A percentile compares a stretch with the other conserved stretches of the same genome.
These are phyloP conservation scores for Dynastes tityus DNA, from an alignment of 2,888 invertebrate genomes.

Conservation along the genomic window DNA sequence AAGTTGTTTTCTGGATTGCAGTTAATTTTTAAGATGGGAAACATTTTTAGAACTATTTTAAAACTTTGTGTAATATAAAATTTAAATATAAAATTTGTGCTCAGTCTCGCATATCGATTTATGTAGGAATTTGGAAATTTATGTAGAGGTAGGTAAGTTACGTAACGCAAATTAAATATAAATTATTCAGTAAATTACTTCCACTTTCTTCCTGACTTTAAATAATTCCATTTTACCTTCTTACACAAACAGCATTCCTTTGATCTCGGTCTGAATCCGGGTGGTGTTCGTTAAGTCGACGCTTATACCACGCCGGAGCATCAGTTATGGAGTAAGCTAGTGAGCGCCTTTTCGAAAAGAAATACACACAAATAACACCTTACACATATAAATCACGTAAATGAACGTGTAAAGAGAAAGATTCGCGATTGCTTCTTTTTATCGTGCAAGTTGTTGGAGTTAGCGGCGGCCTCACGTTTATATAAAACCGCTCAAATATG, in stretches of 20 bases:
- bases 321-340: not conserved
- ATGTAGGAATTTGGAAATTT: no score
- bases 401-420: slow-evolving; percentile 30
- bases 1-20: no score
- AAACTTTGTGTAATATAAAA: no score
- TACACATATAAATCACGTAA: slow-evolving; percentile 30
- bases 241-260: slow-evolving; percentile 15
- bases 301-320: not conserved
- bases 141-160: not conserved
- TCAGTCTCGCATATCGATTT: no score
- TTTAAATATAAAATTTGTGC: no score
- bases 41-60: no score
- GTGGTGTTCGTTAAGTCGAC: slow-evolving; percentile 9
- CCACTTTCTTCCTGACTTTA: slow-evolving; percentile 36
- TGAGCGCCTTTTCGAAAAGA: slow-evolving; percentile 14
- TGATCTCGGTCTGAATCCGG: slow-evolving; percentile 2
- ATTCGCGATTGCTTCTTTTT: slow-evolving; percentile 27
- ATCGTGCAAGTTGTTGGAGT: not conserved
- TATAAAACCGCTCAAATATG: slow-evolving; percentile 34
- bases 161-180: slow-evolving; percentile 31
- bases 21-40: no score
- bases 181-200: slow-evolving; percentile 39
- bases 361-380: slow-evolving; percentile 29
- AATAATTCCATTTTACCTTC: slow-evolving; percentile 39
- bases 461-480: slow-evolving; percentile 24